Conservation (phyloP, 64 coral and sea anemone species). For the Catalaphyllia jardinei region DNA sequence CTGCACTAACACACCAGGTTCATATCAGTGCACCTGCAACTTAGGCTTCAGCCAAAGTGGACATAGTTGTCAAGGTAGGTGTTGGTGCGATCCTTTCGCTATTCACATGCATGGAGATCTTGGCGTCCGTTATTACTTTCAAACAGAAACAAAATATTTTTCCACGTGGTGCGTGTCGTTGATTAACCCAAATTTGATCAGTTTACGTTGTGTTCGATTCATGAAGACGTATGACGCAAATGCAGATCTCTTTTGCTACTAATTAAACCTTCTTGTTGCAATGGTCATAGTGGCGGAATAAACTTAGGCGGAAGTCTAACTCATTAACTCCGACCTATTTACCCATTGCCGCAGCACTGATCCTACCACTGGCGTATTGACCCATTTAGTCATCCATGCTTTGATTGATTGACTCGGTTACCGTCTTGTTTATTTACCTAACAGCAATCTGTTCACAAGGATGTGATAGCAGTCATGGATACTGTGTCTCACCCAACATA, state of each 20-base stretch:
- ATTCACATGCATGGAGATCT: neutral
- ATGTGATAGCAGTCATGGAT: neutral
- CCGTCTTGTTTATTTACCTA: neutral
- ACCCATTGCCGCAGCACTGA: too few relatives aligned
- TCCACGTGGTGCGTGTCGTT: too few relatives aligned
- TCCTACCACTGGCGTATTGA: too few relatives aligned
- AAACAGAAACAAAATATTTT: too few relatives aligned
- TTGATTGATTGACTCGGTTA: neutral
- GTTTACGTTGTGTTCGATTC: too few relatives aligned
- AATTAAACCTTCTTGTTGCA: too few relatives aligned
- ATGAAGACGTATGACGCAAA: too few relatives aligned
- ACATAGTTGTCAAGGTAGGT: constrained; percentile 1
- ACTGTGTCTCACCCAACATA: neutral
- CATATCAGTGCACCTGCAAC: constrained; percentile 15
- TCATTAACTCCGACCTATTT: neutral
- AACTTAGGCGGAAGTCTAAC: neutral
- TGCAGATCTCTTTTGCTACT: too few relatives aligned
- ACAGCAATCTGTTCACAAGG: neutral
- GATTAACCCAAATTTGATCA: too few relatives aligned
- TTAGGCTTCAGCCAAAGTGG: neutral
- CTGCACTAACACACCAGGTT: constrained; percentile 18
- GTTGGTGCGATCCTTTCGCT: neutral
- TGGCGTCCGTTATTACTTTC: too few relatives aligned
- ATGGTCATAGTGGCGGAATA: too few relatives aligned
- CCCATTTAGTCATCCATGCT: too few relatives aligned